Evolutionary conservation across 2,797 vertebrate genomes (phyloP).

Genomic region (Pristis pectinata): DNA sequence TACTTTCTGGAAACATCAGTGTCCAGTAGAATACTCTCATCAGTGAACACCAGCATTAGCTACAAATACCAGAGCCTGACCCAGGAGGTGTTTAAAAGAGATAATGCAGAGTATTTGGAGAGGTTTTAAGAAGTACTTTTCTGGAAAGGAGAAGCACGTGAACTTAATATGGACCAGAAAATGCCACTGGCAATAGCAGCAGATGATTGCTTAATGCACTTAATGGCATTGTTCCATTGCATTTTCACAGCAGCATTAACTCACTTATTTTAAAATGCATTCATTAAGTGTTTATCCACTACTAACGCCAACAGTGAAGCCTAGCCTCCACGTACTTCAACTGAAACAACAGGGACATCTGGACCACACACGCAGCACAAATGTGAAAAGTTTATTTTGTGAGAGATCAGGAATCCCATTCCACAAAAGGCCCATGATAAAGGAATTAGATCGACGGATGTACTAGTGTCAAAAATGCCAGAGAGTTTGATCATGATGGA

Average conservation of each 20-base stretch:
- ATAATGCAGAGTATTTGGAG: not conserved
- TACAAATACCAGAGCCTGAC: constrained; percentile 6
- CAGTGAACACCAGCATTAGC: not conserved
- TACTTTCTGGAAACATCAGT: not conserved
- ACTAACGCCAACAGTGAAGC: not conserved
- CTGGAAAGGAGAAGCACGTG: not conserved
- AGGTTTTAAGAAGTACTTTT: constrained; percentile 10
- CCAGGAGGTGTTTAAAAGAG: not conserved
- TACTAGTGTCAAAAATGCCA: not conserved
- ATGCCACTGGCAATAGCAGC: not conserved
- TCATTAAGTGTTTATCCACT: not conserved
- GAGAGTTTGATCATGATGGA: not conserved
- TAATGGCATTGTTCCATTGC: not conserved
- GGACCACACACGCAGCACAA: constrained; percentile 19
- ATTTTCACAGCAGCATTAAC: not conserved
- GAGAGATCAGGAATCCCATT: not conserved
- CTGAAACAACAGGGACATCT: constrained; percentile 1
- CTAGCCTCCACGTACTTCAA: not conserved
- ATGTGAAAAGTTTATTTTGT: constrained; percentile 22
- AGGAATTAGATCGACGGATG: not conserved
- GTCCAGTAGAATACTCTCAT: not conserved
- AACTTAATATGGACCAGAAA: not conserved
- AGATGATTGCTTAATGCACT: not conserved
- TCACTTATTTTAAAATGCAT: not conserved
- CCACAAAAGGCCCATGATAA: not conserved